Conservation (phyloP, 2,113 vertebrate species). For the Podocnemis expansa region DNA sequence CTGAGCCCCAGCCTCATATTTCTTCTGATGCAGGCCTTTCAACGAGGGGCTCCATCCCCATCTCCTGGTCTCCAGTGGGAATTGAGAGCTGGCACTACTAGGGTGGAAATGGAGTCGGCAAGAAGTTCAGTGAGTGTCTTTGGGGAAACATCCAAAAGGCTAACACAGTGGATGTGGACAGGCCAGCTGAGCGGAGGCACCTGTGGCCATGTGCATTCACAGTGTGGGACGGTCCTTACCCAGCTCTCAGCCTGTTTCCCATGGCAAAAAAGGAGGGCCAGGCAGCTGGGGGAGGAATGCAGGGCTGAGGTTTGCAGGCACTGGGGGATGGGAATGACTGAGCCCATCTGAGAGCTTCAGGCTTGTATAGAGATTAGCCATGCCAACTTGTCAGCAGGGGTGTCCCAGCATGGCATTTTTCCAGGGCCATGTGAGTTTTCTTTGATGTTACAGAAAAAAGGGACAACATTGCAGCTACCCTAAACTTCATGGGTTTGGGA, state of each 20-base stretch:
- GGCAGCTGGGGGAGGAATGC: neutral
- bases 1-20: neutral
- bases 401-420: neutral
- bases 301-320: neutral
- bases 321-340: neutral
- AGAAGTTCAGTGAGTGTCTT: neutral
- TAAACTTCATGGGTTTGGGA: neutral
- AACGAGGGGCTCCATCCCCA: neutral
- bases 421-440: neutral
- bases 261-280: neutral
- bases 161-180: too few relatives aligned
- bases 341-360: neutral
- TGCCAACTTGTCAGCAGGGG: too few relatives aligned
- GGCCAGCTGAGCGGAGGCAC: too few relatives aligned
- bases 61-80: too few relatives aligned
- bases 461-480: neutral
- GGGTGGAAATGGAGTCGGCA: neutral
- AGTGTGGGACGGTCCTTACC: neutral
- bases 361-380: neutral
- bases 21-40: neutral
- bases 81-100: neutral
- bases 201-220: neutral
- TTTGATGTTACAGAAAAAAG: neutral
- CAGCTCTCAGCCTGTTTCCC: neutral
- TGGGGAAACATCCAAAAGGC: neutral